These are phyloP conservation scores for Latrodectus elegans DNA, from an alignment of 2,888 invertebrate species.

Conservation along the genomic window DNA sequence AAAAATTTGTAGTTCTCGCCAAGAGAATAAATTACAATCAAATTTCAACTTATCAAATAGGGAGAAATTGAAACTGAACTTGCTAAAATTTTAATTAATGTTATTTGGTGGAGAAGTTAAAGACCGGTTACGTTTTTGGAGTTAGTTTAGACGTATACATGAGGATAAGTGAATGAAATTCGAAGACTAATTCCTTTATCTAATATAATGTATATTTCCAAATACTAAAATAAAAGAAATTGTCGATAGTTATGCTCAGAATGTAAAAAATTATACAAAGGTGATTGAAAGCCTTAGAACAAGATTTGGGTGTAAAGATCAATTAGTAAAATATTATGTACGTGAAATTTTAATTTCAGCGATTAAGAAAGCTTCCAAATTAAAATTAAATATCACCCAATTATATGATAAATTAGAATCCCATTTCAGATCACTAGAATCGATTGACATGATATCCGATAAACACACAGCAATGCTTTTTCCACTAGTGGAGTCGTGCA, in stretches of 20 bases:
- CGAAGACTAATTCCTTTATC: neutral
- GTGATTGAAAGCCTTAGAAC: neutral
- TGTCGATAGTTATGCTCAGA: neutral
- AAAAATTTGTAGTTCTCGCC: no score
- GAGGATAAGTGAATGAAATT: neutral
- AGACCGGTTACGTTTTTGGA: no score
- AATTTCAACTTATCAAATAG: no score
- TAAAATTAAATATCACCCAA: no score
- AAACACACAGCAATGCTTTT: neutral
- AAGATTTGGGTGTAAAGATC: neutral
- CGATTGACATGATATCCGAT: neutral
- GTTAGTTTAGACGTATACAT: neutral
- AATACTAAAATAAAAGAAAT: neutral
- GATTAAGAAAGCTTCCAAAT: no score
- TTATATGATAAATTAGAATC: no score
- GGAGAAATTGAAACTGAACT: no score
- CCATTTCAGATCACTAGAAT: no score
- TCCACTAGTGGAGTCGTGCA: no score
- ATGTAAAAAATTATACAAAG: conserved; percentile 1
- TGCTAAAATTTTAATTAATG: no score
- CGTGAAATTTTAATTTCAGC: neutral
- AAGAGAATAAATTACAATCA: no score
- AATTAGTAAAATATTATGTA: neutral
- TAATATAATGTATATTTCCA: neutral
- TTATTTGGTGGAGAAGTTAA: no score